Evolutionary conservation across 2,797 vertebrate species (phyloP).

Genomic region (Eurystomus glaucurus): DNA sequence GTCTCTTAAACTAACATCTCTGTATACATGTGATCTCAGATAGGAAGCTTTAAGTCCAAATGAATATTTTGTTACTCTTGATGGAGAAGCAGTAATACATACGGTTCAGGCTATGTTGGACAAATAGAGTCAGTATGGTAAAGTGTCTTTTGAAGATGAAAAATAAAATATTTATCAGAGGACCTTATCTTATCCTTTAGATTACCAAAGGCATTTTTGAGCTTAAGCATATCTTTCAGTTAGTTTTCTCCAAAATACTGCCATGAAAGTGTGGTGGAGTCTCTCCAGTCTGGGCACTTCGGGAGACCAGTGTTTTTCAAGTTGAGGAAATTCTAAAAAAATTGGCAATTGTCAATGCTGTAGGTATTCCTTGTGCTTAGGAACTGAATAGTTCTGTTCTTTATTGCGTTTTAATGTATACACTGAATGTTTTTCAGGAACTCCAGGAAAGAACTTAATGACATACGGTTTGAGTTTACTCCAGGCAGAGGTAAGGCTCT

Average conservation of each 20-base stretch:
- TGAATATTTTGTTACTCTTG: neutral
- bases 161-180: neutral
- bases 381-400: slow-evolving; percentile 25
- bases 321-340: neutral
- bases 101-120: rapidly evolving
- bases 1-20: neutral
- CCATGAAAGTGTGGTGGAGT: neutral
- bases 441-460: slow-evolving; percentile 97
- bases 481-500: slow-evolving; percentile 93
- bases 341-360: neutral
- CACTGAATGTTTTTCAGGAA: slow-evolving; percentile 88
- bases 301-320: neutral
- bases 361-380: neutral
- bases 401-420: slow-evolving; percentile 77
- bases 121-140: neutral
- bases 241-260: neutral
- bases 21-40: neutral
- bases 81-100: neutral
- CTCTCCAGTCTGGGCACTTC: neutral
- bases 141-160: neutral
- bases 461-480: slow-evolving; percentile 98
- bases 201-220: neutral
- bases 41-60: neutral
- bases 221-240: neutral
- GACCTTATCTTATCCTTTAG: neutral